Conservation (phyloP, 2,888 invertebrate species). For the Helleia helle region DNA sequence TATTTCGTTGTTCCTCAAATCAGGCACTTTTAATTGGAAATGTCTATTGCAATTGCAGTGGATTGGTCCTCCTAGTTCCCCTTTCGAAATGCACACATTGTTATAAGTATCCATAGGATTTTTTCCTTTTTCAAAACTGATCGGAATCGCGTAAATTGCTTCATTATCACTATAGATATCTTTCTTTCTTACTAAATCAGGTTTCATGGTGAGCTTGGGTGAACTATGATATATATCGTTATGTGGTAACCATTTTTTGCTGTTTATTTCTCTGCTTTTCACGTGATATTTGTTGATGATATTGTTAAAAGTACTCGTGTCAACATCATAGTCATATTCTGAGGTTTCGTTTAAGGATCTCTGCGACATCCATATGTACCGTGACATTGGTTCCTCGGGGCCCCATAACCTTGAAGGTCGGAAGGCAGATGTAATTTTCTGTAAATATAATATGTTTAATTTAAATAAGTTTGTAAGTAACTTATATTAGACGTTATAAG, state of each 20-base stretch:
- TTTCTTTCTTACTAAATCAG: conserved; percentile 28
- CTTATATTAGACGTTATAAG: too few relatives aligned
- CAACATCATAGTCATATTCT: conserved; percentile 39
- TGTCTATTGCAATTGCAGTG: conserved; percentile 62
- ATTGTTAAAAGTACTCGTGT: conserved; percentile 42
- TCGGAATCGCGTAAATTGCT: conserved; percentile 36
- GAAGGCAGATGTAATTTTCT: conserved; percentile 62
- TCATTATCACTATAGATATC: conserved; percentile 29
- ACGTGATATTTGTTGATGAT: conserved; percentile 33
- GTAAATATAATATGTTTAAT: conserved; percentile 14
- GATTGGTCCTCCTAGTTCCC: conserved; percentile 47
- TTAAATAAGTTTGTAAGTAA: neutral
- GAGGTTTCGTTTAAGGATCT: conserved; percentile 45
- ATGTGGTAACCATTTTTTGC: conserved; percentile 37
- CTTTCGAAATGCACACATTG: conserved; percentile 49
- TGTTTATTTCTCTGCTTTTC: conserved; percentile 37
- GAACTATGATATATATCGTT: conserved; percentile 38
- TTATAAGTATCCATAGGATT: conserved; percentile 28
- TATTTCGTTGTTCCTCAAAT: conserved; percentile 48
- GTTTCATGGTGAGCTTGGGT: conserved; percentile 36
- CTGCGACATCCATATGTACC: conserved; percentile 67
- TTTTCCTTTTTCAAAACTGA: conserved; percentile 31
- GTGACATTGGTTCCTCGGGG: conserved; percentile 59
- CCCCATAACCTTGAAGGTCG: conserved; percentile 62
- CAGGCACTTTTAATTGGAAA: conserved; percentile 57